These are phyloP conservation scores for Cephus runcator DNA, from an alignment of 2,888 invertebrate species.

Conservation along the genomic window DNA sequence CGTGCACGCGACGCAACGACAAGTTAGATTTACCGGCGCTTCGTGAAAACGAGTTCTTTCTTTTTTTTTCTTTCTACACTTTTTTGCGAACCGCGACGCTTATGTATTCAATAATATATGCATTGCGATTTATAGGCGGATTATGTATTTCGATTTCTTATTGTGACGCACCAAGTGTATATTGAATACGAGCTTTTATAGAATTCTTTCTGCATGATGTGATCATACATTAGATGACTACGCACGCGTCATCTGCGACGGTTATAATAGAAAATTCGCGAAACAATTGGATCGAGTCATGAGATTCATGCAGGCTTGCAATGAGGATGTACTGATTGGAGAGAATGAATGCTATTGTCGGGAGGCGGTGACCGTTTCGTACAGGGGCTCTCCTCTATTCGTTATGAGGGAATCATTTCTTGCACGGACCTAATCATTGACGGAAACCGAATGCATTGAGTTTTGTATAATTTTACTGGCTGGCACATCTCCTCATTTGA, in stretches of 20 bases:
- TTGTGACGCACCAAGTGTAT: not conserved
- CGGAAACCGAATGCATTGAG: not conserved
- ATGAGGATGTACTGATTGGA: conserved; percentile 63
- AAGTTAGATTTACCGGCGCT: not conserved
- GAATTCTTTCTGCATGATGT: not conserved
- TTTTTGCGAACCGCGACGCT: not conserved
- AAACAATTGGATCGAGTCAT: conserved; percentile 54
- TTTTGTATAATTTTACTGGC: not conserved
- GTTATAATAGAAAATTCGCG: conserved; percentile 40
- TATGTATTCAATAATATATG: not conserved
- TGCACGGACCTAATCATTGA: not conserved
- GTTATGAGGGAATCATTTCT: not conserved
- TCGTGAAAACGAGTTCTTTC: not conserved
- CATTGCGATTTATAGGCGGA: not conserved
- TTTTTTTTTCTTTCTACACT: not conserved
- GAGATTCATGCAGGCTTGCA: conserved; percentile 53
- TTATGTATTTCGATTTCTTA: not conserved
- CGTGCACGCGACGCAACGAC: not conserved
- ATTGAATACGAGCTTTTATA: not conserved
- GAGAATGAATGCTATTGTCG: conserved; percentile 59
- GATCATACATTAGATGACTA: not conserved
- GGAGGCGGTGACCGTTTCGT: conserved; percentile 15
- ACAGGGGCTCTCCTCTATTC: not conserved
- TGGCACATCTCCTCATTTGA: too few relatives aligned
- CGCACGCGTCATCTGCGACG: not conserved